Percentiles rank a stretch among this genome's conserved stretches.
Conservation (phyloP, 2,113 vertebrate genomes). For the Melanotaenia duboulayi region DNA sequence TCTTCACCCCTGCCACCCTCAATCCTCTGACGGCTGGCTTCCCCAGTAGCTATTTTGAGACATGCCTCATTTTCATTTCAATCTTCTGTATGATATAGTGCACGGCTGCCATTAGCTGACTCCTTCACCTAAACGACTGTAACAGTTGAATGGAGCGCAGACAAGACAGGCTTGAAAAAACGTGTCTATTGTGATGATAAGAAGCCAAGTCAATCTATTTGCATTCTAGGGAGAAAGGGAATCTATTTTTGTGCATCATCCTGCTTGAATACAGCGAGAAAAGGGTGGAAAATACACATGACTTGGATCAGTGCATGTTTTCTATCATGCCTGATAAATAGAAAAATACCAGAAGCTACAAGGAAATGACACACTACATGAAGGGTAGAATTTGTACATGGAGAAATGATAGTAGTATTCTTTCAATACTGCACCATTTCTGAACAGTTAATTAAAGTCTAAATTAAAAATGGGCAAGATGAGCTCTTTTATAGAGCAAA, state of each 20-base stretch:
- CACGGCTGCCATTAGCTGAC: conserved; percentile 46
- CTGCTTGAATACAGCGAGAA: conserved; percentile 14
- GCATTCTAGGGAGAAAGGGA: conserved; percentile 56
- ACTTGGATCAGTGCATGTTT: conserved; percentile 49
- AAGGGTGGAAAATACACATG: conserved; percentile 21
- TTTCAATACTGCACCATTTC: background rate
- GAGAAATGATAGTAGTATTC: background rate
- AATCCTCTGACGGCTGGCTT: conserved; percentile 21
- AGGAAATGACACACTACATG: conserved; percentile 14
- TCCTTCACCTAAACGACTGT: conserved; percentile 60
- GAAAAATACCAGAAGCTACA: conserved; percentile 24
- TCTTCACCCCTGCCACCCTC: conserved; percentile 66
- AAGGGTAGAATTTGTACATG: conserved; percentile 2
- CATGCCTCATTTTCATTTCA: conserved; percentile 75
- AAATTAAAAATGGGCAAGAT: background rate
- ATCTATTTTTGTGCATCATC: conserved; percentile 49
- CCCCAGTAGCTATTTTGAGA: conserved; percentile 63
- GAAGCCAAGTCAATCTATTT: conserved; percentile 63
- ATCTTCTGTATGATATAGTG: conserved; percentile 54
- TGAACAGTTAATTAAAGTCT: background rate
- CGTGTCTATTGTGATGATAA: conserved; percentile 61
- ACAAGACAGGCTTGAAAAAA: conserved; percentile 21
- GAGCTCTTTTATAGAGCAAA: background rate
- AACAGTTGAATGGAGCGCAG: conserved; percentile 63
- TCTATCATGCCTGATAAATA: conserved; percentile 43